Evolutionary conservation across 2,797 vertebrate species (phyloP), one percentile per base, ranked within the genome.

Genomic region (Spinus olivaceus): DNA sequence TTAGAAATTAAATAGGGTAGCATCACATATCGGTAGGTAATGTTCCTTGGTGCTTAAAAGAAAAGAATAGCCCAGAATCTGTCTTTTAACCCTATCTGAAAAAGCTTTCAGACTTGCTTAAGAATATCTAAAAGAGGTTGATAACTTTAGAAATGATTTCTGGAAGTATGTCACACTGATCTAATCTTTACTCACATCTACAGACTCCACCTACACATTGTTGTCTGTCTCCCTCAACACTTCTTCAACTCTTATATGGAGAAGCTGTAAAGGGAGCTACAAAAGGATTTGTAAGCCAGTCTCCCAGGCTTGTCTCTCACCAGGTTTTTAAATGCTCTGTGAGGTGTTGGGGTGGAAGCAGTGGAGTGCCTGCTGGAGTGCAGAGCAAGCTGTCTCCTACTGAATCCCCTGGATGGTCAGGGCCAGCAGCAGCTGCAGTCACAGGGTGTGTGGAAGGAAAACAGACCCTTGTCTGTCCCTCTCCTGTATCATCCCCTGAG

Each of bases 371-470:
- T 69, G 57, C 81, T 30, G 22, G 46, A 67, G 28, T 12, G 33
- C 64, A 77, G 59, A 80, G 51, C 30, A 50, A 56, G 41, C 28
- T 35, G 16, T 50, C 32, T 82, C 46, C 53, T 57, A 0, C 47
- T 57, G 81, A 59, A 76, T 24, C 4, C n/a, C n/a, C 19, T 51
- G 41, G 22, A 14, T 0, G 3, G 39, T 73, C n/a, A 72, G 78
- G 57, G 64, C 33, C 71, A 56, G 42, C 3, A 2, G 27, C 0
- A 4, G 27, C 17, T 78, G 42, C 1, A 0, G 28, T 12, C 39
- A 51, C 42, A 60, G 25, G 12, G 14, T 10, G 7, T 35, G 18
- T 28, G 37, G 41, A 54, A 87, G 56, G 30, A 70, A 56, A 80
- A 50, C 0, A 3, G 57, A 69, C 30, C 39, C 9, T 17, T 54